Conservation (phyloP, 2,113 vertebrate species). For the Perca fluviatilis region DNA sequence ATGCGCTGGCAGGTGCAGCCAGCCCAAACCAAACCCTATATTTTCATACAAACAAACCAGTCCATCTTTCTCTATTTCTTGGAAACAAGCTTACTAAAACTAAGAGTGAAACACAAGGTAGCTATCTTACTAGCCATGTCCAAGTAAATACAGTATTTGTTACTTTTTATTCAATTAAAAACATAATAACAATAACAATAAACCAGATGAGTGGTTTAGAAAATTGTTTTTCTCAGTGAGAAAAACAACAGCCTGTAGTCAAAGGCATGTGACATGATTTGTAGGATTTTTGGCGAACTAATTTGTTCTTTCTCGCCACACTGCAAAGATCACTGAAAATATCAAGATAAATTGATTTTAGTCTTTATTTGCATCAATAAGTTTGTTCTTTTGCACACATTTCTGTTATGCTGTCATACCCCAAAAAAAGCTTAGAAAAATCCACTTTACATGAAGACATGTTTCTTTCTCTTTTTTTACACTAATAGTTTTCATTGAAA, state of each 20-base stretch:
- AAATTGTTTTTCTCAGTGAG: conserved; percentile 41
- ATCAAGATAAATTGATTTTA: neutral
- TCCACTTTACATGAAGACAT: neutral
- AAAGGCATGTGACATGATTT: conserved; percentile 13
- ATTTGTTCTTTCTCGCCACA: conserved; percentile 48
- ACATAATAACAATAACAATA: too few relatives aligned
- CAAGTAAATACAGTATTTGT: neutral
- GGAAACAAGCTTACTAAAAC: neutral
- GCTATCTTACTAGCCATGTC: neutral
- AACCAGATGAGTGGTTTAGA: conserved; percentile 56
- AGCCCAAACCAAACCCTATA: neutral
- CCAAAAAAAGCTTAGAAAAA: neutral
- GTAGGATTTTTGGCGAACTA: conserved; percentile 19
- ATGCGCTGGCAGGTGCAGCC: neutral
- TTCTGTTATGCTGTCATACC: neutral
- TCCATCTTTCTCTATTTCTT: neutral
- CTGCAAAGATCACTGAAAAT: neutral
- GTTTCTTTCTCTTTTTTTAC: too few relatives aligned
- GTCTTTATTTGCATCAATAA: neutral
- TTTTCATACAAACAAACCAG: neutral
- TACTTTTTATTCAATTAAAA: conserved; percentile 1
- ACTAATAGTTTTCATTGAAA: too few relatives aligned
- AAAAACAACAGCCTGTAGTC: conserved; percentile 21
- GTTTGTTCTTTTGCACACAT: neutral
- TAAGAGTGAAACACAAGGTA: neutral